phyloP scores from a whole-genome alignment of 2,888 invertebrate genomes.

The Macaria notata region DNA sequence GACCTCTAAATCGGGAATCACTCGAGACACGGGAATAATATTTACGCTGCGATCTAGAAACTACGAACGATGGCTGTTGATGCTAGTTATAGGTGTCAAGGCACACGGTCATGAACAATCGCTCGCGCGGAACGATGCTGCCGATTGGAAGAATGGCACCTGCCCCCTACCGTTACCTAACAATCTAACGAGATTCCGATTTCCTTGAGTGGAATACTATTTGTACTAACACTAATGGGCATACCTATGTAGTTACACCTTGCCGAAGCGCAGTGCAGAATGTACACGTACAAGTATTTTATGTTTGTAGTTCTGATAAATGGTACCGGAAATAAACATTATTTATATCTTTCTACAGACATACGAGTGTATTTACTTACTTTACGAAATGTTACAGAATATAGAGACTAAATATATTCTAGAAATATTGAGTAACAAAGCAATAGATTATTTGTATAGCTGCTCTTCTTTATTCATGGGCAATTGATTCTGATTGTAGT shows the following conservation, averaged over 20 bases:
- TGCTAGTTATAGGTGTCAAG: slow-evolving; percentile 39
- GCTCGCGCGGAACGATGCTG: slow-evolving; percentile 33
- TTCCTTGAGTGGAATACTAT: too few species aligned
- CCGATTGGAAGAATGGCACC: slow-evolving; percentile 12
- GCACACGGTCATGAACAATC: slow-evolving; percentile 42
- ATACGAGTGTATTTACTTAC: too few species aligned
- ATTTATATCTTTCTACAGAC: too few species aligned
- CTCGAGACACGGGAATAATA: slow-evolving; percentile 40
- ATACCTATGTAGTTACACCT: too few species aligned
- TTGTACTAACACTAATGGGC: too few species aligned
- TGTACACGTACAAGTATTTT: too few species aligned
- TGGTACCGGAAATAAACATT: too few species aligned
- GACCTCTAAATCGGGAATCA: slow-evolving; percentile 68
- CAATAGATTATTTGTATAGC: slow-evolving; percentile 9
- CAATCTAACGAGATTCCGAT: neutral
- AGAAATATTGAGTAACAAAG: too few species aligned
- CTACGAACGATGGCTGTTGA: slow-evolving; percentile 14
- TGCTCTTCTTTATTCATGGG: slow-evolving; percentile 21
- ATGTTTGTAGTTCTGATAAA: too few species aligned
- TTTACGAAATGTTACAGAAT: too few species aligned
- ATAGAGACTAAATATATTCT: too few species aligned
- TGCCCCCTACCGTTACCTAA: neutral
- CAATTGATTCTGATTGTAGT: slow-evolving; percentile 25
- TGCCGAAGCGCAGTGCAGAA: too few species aligned
- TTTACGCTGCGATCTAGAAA: slow-evolving; percentile 39